Conservation (phyloP, 1,140 invertebrate genomes). For the Solen grandis region DNA sequence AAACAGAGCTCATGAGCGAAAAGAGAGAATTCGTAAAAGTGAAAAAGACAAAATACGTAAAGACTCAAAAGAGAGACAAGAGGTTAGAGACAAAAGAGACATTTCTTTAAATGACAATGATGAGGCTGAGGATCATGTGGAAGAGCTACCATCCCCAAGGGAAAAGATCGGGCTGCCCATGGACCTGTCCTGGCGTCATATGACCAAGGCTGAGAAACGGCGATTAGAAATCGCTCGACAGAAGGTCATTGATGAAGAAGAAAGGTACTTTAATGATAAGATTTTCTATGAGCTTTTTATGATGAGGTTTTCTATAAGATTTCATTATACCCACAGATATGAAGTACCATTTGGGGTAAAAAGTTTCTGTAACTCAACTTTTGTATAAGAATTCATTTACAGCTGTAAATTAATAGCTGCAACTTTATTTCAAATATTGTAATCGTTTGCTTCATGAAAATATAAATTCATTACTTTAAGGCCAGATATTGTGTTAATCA, state of each 20-base stretch:
- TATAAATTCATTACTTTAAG: too few species aligned
- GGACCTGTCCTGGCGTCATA: conserved; percentile 70
- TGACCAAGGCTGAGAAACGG: conserved; percentile 76
- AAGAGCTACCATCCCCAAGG: conserved; percentile 30
- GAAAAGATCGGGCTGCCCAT: conserved; percentile 62
- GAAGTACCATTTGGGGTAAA: too few species aligned
- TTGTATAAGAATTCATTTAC: too few species aligned
- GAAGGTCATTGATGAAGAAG: conserved; percentile 63
- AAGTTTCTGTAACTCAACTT: too few species aligned
- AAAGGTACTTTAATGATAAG: conserved; percentile 55
- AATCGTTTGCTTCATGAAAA: too few species aligned
- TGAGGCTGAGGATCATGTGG: conserved; percentile 26
- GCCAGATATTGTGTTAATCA: too few species aligned
- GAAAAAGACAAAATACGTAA: conserved; percentile 7
- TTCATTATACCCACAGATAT: too few species aligned
- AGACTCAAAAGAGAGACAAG: conserved; percentile 22
- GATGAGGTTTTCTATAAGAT: too few species aligned
- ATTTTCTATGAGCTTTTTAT: too few species aligned
- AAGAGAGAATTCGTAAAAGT: conserved; percentile 18
- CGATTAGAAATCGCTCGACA: conserved; percentile 75
- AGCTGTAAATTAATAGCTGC: too few species aligned
- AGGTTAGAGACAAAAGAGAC: conserved; percentile 33
- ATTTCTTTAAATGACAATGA: conserved; percentile 1
- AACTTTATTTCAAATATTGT: too few species aligned
- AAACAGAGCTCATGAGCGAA: conserved; percentile 32